Evolutionary conservation across 2,113 vertebrate species (phyloP).

Genomic region (Gallinago undulata): DNA sequence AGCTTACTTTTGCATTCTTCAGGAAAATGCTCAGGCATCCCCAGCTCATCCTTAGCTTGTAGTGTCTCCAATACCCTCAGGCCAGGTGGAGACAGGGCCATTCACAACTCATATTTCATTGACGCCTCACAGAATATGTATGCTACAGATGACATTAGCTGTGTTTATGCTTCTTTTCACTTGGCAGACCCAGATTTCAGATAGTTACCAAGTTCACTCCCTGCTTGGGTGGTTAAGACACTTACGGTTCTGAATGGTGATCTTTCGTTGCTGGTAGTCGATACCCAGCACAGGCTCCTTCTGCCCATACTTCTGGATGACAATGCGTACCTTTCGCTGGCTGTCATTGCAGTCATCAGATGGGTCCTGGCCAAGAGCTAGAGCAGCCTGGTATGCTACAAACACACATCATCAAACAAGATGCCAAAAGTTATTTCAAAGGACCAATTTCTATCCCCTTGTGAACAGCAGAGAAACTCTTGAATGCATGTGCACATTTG

Average conservation of each 20-base stretch:
- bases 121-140: background rate
- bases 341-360: conserved; percentile 87
- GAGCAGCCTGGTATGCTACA: conserved; percentile 86
- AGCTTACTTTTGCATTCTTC: background rate
- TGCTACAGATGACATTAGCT: background rate
- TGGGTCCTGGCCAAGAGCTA: conserved; percentile 89
- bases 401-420: background rate
- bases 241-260: conserved; percentile 92
- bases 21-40: background rate
- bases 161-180: background rate
- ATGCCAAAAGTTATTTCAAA: background rate
- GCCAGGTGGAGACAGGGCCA: background rate
- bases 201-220: background rate
- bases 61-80: background rate
- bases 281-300: conserved; percentile 82
- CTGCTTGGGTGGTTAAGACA: background rate
- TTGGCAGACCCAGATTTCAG: background rate
- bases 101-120: background rate
- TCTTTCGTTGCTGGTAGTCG: conserved; percentile 89
- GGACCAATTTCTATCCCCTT: background rate
- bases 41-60: background rate
- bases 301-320: conserved; percentile 86
- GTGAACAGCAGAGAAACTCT: background rate
- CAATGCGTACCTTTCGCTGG: conserved; percentile 84
- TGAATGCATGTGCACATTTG: background rate